A percentile compares a stretch with the other conserved stretches of the same genome.
phyloP scores from a whole-genome alignment of 2,113 vertebrate genomes.

The Trichomycterus rosablanca region DNA sequence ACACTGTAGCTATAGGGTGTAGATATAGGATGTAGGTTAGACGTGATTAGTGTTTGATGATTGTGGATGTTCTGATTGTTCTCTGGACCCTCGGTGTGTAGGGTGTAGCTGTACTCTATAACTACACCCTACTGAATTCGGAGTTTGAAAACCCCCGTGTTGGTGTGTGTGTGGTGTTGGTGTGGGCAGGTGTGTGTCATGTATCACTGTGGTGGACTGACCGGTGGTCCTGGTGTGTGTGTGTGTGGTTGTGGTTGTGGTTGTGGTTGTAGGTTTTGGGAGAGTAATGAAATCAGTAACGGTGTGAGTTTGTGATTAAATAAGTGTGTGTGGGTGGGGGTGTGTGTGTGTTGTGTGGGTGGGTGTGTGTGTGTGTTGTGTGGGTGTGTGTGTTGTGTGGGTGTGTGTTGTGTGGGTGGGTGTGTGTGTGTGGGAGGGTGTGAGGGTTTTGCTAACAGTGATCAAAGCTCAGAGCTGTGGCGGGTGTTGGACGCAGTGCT shows the following conservation, averaged over 20 bases:
- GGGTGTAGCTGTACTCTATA: no score
- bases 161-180: conserved; percentile 4
- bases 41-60: no score
- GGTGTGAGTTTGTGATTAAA: background rate
- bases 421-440: background rate
- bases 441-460: no score
- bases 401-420: background rate
- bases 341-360: background rate
- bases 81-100: conserved; percentile 1
- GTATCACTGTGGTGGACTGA: background rate
- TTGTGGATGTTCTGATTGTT: background rate
- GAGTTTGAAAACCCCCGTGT: conserved; percentile 14
- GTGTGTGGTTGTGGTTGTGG: background rate
- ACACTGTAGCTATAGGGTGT: no score
- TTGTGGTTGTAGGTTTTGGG: background rate
- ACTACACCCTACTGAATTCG: background rate
- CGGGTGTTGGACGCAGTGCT: no score
- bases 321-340: background rate
- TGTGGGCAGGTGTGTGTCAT: conserved; percentile 3
- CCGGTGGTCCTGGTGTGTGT: background rate
- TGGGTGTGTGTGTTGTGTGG: background rate
- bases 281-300: background rate
- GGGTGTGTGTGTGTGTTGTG: background rate
- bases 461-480: no score
- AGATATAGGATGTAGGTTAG: no score